Conservation (phyloP, 1,140 invertebrate genomes). For the Trachymyrmex cornetzi region DNA sequence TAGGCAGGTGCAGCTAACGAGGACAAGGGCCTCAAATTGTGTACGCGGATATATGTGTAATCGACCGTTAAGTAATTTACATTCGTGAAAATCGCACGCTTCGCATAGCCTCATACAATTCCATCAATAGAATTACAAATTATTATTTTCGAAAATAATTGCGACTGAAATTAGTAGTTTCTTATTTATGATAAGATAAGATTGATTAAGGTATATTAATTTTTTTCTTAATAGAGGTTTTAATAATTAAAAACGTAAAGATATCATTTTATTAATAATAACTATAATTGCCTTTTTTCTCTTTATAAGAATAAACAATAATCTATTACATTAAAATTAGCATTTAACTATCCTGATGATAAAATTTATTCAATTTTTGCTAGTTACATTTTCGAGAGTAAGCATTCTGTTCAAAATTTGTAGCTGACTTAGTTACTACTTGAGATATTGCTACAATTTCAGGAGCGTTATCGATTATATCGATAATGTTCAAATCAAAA, state of each 20-base stretch:
- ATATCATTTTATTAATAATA: not conserved
- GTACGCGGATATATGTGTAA: slow-evolving; percentile 65
- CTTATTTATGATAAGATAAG: not conserved
- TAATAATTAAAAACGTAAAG: not conserved
- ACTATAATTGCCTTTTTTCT: not conserved
- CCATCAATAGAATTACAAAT: not conserved
- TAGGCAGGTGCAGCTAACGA: slow-evolving; percentile 72
- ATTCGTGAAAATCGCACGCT: slow-evolving; percentile 61
- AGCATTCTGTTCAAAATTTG: not conserved
- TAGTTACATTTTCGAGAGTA: not conserved
- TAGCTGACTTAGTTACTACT: not conserved
- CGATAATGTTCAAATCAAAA: not conserved
- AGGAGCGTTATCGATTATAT: not conserved
- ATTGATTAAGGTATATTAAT: not conserved
- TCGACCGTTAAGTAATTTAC: slow-evolving; percentile 71
- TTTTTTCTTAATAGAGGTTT: not conserved
- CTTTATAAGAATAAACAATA: not conserved
- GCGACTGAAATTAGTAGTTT: not conserved
- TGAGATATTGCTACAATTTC: not conserved
- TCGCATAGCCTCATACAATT: slow-evolving; percentile 21
- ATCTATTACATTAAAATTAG: not conserved
- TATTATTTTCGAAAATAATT: not conserved
- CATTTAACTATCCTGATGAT: not conserved
- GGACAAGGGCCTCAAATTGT: slow-evolving; percentile 69
- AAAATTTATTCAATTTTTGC: not conserved